These are phyloP conservation scores for Parapsyche elsis DNA, from an alignment of 1,140 invertebrate species.

Conservation along the genomic window DNA sequence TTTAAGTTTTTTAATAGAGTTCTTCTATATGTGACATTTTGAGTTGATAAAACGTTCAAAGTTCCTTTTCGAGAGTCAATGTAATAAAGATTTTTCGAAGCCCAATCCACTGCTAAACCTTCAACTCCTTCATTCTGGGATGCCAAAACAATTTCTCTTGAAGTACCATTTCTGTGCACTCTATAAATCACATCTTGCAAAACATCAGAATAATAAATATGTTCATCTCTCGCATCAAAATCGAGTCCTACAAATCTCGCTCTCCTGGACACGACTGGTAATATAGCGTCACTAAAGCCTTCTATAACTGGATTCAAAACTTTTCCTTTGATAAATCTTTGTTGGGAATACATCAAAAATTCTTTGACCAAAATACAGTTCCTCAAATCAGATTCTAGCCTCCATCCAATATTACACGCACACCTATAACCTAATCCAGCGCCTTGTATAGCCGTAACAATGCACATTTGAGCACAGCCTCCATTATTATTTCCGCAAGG, in stretches of 20 bases:
- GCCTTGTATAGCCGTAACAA: constrained; percentile 83
- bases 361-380: constrained; percentile 89
- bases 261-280: constrained; percentile 88
- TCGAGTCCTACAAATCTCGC: constrained; percentile 97
- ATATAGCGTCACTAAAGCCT: constrained; percentile 93
- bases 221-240: constrained; percentile 90
- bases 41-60: constrained; percentile 90
- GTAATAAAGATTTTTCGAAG: constrained; percentile 97
- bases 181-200: constrained; percentile 96
- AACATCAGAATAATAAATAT: constrained; percentile 97
- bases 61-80: constrained; percentile 97
- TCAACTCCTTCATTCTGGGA: constrained; percentile 98
- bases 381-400: constrained; percentile 78
- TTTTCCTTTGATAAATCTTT: constrained; percentile 96
- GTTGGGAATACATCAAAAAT: constrained; percentile 97
- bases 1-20: constrained; percentile 90
- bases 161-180: constrained; percentile 88
- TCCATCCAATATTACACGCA: constrained; percentile 92
- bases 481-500: constrained; percentile 93
- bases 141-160: constrained; percentile 90
- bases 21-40: constrained; percentile 84
- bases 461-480: constrained; percentile 95
- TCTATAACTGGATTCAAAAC: constrained; percentile 89
- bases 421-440: constrained; percentile 90
- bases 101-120: constrained; percentile 97